Evolutionary conservation across 1,140 invertebrate genomes (phyloP), one percentile per base, ranked within the genome.

Genomic region (Apis cerana): DNA sequence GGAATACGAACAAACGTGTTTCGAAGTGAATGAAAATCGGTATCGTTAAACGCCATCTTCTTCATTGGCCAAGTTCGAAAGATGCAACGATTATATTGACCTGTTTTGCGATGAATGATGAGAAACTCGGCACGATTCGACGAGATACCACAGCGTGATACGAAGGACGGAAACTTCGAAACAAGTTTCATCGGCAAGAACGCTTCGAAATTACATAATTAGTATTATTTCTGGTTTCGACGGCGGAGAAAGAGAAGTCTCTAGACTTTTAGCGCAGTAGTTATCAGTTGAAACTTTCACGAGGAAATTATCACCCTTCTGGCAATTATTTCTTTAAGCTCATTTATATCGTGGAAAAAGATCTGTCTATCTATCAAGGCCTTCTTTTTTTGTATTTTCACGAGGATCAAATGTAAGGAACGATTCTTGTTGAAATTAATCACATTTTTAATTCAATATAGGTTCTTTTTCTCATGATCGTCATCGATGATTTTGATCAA

Each of bases 141-240:
- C 21, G 19, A 8, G 71, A 48, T 12, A 17, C 19, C 33, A 1
- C n/a, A 13, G 7, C 9, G 15, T 19, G 54, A 58, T 72, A 72
- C 17, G 56, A 61, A 61, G 43, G 15, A 19, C n/a, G 19, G 58
- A 61, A 75, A 75, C 56, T 75, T 75, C 1, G 15, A 8, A 43
- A 23, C 56, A 61, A 61, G 56, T 75, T 61, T 33, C 19, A 23
- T 8, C 21, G 23, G 19, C 17, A 2, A 21, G 33, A 43, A 59
- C 71, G 33, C 56, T 43, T 74, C 71, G 19, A 27, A 59, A 74
- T 74, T 48, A 74, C 33, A 48, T 59, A 74, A 74, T 74, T 74
- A 74, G 33, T 59, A 48, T 74, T 23, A 74, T 74, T 74, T 27
- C 11, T 54, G 0, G 54, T 9, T 17, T n/a, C 65, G 1, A n/a